Evolutionary conservation across 2,113 vertebrate genomes (phyloP), one percentile per base, ranked within the genome.

Genomic region (Dipodomys merriami): DNA sequence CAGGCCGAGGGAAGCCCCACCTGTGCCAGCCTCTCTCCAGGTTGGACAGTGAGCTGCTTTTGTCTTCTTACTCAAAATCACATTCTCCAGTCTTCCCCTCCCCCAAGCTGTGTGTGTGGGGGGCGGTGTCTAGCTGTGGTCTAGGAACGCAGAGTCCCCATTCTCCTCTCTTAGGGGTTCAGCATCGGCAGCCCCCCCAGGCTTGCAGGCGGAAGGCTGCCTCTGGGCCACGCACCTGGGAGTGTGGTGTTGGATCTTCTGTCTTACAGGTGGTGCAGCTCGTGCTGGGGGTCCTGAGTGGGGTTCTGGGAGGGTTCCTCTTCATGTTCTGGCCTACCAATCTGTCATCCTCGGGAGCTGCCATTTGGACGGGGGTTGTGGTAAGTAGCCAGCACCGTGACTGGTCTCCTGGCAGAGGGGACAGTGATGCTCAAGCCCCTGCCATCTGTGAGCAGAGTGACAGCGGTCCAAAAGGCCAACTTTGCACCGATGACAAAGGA

Each of bases 331-430:
- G 62, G 62, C 19, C 1, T 9, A 57, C 53, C 53, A 4, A 4
- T 23, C 62, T 64, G 62, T 57, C 62, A 5, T 9, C 5, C 20
- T 64, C 29, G 0, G 94, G 86, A n/a, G 71, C 94, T 4, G 74
- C 95, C 72, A 7, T 96, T 88, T 96, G 95, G 96, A 86, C 91
- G 0, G 96, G 93, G 8, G 65, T 27, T 3, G 79, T 78, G 97
- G 96, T 96, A 46, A 96, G 96, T 83, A 25, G 46, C 19, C 4
- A 0, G 16, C 16, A 6, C 1, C 57, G 22, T 23, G 7, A 39
- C 39, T 5, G 39, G 39, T 0, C 6, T 53, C 22, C 88, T 67
- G 13, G n/a, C 86, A 2, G 22, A 23, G 46, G 33, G 8, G 39
- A 73, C 15, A 19, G 25, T 1, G 33, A 22, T 33, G 35, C 22